Base-by-base conservation (phyloP, 2,113 vertebrate species). In the Rafetus swinhoei region DNA sequence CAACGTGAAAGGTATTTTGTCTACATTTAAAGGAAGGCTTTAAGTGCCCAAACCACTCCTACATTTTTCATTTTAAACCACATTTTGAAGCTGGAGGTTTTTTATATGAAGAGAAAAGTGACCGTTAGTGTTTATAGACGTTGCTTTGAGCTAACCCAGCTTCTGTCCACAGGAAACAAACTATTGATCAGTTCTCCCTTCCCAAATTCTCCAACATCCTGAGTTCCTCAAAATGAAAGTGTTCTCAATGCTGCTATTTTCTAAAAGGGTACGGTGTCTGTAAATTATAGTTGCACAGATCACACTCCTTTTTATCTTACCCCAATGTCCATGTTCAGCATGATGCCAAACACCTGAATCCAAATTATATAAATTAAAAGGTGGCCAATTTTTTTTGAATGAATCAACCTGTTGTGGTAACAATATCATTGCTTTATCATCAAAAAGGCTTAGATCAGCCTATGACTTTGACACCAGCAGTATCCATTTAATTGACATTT, bases 1-100 rank as follows among this genome's bases (percentile, higher is more conserved):
- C 91, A 79, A 91, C 94, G 85, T 55, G 88, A 95, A 95, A 93
- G 84, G 85, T 87, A 89, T 96, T 97, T 97, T 96, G 77, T 82
- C 87, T 94, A 54, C 52, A n/a, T 72, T 96, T 88, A 76, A 60
- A 86, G 93, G 81, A 60, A 57, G 19, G 59, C 72, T 90, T 92
- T 76, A 92, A 96, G 95, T 94, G 84, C 62, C 90, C 79, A 72
- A 90, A 91, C 57, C 80, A 35, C 81, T 87, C 72, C 50, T 83
- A 89, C 27, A 86, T 79, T 88, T 95, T 94, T 95, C 88, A 53
- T 93, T 92, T 57, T 50, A 65, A 88, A 76, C 53, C 65, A 29
- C 82, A 85, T 82, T 82, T 88, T 86, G 82, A 86, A 35, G 14
- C 1, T 90, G 85, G 29, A 45, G 74, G 72, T 90, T 96, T 87